These are phyloP conservation scores for Brachypterus glaber DNA, from an alignment of 2,888 invertebrate species.

Conservation along the genomic window DNA sequence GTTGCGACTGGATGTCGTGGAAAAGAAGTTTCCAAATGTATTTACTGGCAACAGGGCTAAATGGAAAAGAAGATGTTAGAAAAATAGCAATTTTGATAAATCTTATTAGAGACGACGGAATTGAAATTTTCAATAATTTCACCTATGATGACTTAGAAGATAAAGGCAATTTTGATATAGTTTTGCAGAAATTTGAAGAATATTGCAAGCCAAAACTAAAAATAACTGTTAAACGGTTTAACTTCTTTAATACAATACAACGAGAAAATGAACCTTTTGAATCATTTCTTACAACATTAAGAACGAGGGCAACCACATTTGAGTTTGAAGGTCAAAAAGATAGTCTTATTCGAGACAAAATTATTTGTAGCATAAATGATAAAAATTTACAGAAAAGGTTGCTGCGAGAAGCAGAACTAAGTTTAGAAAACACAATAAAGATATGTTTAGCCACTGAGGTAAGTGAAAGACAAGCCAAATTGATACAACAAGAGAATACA, in stretches of 20 bases:
- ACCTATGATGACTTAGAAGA: not conserved
- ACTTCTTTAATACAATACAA: slow-evolving; percentile 14
- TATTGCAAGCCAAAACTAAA: slow-evolving; percentile 10
- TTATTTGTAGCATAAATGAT: slow-evolving; percentile 21
- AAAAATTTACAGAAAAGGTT: slow-evolving; percentile 18
- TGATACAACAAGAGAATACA: slow-evolving; percentile 6
- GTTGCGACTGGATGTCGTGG: slow-evolving; percentile 6
- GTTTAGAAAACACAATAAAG: slow-evolving; percentile 15
- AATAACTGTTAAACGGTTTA: slow-evolving; percentile 9
- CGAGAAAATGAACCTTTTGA: slow-evolving; percentile 20
- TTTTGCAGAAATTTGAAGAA: slow-evolving; percentile 11
- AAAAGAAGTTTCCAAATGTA: slow-evolving; percentile 6
- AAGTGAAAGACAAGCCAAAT: slow-evolving; percentile 14
- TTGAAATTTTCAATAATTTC: not conserved
- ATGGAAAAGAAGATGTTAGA: slow-evolving; percentile 6
- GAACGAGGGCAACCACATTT: slow-evolving; percentile 20
- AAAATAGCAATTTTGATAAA: slow-evolving; percentile 2
- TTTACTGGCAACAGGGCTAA: slow-evolving; percentile 4
- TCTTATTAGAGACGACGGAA: not conserved
- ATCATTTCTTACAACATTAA: slow-evolving; percentile 20
- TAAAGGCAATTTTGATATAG: slow-evolving; percentile 1
- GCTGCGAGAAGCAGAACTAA: slow-evolving; percentile 20
- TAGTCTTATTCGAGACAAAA: slow-evolving; percentile 21
- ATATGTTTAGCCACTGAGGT: slow-evolving; percentile 20
- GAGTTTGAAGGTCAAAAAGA: slow-evolving; percentile 20